Evolutionary conservation across 2,888 invertebrate genomes (phyloP), one percentile per base, ranked within the genome.

Genomic region (Meiosimyza decipiens): DNA sequence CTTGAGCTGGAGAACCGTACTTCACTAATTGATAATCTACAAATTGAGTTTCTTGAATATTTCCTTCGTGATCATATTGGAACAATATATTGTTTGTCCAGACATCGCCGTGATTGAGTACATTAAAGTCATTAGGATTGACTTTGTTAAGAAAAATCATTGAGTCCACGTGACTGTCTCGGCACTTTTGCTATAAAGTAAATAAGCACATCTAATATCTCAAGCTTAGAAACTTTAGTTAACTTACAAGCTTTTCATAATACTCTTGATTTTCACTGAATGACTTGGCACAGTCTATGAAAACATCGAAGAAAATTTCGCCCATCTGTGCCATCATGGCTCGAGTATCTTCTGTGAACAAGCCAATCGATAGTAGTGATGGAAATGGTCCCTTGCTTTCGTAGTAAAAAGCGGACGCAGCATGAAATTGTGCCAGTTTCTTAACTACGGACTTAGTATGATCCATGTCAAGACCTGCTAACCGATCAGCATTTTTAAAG

Each of bases 21-120:
- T 77, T 81, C 3, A 77, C 75, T 50, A 85, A 33, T 72, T 86
- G 85, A 51, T 79, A 84, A 65, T 86, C 86, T 2, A 85, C 77
- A 40, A 86, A 75, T 3, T 79, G 79, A 1, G 80, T 79, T 18
- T 84, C 80, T 6, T 78, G 78, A 9, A 81, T 76, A 15, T 80
- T 79, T 0, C 80, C 80, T 9, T 77, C 74, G 6, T 73, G 59
- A 50, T 81, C 78, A 68, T 84, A 77, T 40, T 81, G 79, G 63
- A 85, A 85, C 83, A 84, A 81, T 0, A 84, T 74, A 64, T 84
- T 85, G 59, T 84, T 85, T 0, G 78, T 74, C 85, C 83, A 84
- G 47, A 79, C 74, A 67, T 84, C 83, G 6, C 84, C 84, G 69
- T 84, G 84, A 72, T 81, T 82, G 1, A 85, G 70, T 4, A 84